Evolutionary conservation across 1,140 invertebrate genomes (phyloP).

Genomic region (Drosophila sturtevanti): DNA sequence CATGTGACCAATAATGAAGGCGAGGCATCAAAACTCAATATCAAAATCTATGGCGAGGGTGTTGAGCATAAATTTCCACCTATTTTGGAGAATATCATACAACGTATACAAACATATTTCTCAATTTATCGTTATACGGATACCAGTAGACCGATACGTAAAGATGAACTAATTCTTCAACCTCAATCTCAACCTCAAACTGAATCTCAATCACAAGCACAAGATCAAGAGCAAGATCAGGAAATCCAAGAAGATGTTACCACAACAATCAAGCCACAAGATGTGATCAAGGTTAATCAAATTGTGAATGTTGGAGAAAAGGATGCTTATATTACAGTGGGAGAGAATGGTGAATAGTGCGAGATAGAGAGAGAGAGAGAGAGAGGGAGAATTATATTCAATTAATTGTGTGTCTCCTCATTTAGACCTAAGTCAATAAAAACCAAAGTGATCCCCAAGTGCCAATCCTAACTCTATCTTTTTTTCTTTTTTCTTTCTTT

Average conservation of each 20-base stretch:
- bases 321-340: slow-evolving; percentile 50
- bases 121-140: slow-evolving; percentile 84
- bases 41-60: slow-evolving; percentile 76
- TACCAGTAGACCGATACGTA: slow-evolving; percentile 77
- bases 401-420: slow-evolving; percentile 23
- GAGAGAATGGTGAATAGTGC: slow-evolving; percentile 28
- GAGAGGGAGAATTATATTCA: slow-evolving; percentile 14
- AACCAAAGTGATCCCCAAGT: background rate
- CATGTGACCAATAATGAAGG: background rate
- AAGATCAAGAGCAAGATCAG: too few species aligned
- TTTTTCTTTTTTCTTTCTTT: background rate
- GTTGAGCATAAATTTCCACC: slow-evolving; percentile 85
- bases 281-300: too few species aligned
- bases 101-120: slow-evolving; percentile 85
- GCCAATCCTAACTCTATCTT: background rate
- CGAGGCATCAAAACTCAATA: slow-evolving; percentile 32
- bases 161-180: slow-evolving; percentile 37
- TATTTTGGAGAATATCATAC: slow-evolving; percentile 85
- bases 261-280: background rate
- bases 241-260: background rate
- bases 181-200: too few species aligned
- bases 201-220: background rate
- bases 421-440: slow-evolving; percentile 43
- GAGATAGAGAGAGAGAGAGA: background rate
- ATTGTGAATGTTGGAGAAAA: slow-evolving; percentile 35